Evolutionary conservation across 2,113 vertebrate genomes (phyloP), one percentile per base, ranked within the genome.

Genomic region (Girardinichthys multiradiatus): DNA sequence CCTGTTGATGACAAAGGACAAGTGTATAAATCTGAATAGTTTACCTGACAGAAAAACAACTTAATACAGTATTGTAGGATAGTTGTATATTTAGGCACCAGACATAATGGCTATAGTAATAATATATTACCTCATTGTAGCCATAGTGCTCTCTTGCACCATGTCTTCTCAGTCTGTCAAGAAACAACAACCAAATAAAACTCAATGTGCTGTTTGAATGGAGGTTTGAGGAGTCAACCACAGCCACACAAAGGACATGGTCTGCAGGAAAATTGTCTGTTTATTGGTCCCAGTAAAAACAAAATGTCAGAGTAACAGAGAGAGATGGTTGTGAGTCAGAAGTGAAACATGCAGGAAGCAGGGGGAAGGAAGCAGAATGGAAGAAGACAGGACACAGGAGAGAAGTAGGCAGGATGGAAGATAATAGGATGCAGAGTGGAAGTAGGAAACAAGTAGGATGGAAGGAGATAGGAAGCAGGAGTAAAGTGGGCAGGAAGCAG

Each of bases 111-210:
- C 14, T 39, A 27, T 2, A 63, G 31, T 37, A 54, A 26, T 15
- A 10, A n/a, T 2, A 24, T 35, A 30, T 79, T 90, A 94, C 94
- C 94, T 95, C 91, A 63, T 87, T 94, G 72, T 95, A 95, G 69
- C 94, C 92, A 26, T 91, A 93, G 68, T 94, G 87, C 48, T 92
- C 91, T 83, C 89, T 84, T 28, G 89, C 79, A 33, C 89, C 85
- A 70, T 91, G 92, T 68, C 88, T 81, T 60, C 93, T 92, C 59
- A 94, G 70, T 83, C 94, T 95, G 91, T 42, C 45, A 72, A 35
- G 42, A 10, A 83, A 1, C 67, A 68, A 61, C 63, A 64, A n/a
- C n/a, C n/a, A 62, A 59, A 28, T 15, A 2, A 78, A 27, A 51
- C 19, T n/a, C 8, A 74, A 48, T 10, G 58, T 27, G 21, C n/a